A percentile compares a stretch with the other conserved stretches of the same genome.
These are phyloP conservation scores for Macrophya annulata DNA, from an alignment of 2,888 invertebrate species.

Conservation along the genomic window DNA sequence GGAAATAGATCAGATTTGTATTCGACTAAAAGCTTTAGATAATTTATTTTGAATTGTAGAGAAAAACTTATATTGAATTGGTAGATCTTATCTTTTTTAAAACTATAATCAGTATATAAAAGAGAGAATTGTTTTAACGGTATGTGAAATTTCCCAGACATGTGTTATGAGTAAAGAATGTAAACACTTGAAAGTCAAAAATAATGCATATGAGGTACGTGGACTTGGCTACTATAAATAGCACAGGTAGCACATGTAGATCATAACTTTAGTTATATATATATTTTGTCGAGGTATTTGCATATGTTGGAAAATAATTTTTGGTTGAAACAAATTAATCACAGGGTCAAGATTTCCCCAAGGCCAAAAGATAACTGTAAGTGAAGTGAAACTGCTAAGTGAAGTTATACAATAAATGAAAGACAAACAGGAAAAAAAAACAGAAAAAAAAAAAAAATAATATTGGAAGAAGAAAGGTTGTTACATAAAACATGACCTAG, in stretches of 20 bases:
- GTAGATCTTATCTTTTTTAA: not conserved
- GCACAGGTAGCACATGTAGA: not conserved
- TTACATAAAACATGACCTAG: slow-evolving; percentile 53
- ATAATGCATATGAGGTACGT: slow-evolving; percentile 10
- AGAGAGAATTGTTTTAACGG: not conserved
- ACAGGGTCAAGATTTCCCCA: not conserved
- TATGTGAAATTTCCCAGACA: not conserved
- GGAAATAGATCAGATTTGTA: not conserved
- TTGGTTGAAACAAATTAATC: not conserved
- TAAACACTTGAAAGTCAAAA: slow-evolving; percentile 31
- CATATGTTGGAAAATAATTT: not conserved
- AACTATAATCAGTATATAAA: not conserved
- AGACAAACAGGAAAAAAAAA: not conserved
- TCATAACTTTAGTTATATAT: slow-evolving; percentile 15
- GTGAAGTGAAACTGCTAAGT: no score
- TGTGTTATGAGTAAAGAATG: slow-evolving; percentile 22
- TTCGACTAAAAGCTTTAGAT: not conserved
- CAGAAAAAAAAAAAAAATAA: not conserved
- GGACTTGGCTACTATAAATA: slow-evolving; percentile 30
- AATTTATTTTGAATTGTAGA: not conserved
- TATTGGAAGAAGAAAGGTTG: slow-evolving; percentile 28
- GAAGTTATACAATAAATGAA: not conserved
- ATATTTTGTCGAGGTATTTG: not conserved
- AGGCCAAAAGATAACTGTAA: not conserved
- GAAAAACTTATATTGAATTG: not conserved